Base-by-base conservation (phyloP, 2,797 vertebrate genomes). In the Apogon talboti region DNA sequence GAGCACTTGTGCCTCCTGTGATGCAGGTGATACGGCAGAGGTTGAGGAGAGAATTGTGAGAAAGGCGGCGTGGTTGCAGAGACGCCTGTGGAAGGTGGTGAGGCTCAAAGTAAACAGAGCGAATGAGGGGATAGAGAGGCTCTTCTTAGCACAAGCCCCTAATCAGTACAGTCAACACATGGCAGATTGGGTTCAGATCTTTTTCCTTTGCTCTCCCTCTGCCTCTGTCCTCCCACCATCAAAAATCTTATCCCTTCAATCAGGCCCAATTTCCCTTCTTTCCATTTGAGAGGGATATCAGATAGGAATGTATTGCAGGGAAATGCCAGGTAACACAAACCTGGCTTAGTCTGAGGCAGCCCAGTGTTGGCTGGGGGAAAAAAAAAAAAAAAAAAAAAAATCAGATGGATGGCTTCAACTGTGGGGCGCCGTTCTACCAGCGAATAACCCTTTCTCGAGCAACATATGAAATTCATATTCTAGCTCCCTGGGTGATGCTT, bases 121-220 rank as follows among this genome's bases (percentile, higher is more conserved):
- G 82, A 89, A 83, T 86, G 87, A 91, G 66, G 86, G 90, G 89
- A 89, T 87, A 70, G 83, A 90, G 79, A 78, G 87, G 79, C 81
- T 92, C 82, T 79, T 86, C 87, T 83, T 78, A 67, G 79, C 83
- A 71, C 86, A 87, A 91, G 82, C 86, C 84, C 74, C 86, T 89
- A 86, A 92, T 92, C 89, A 89, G 87, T 82, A 89, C 86, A 83
- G 91, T 91, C 91, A 91, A 92, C 92, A 92, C 84, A 63, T 68
- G 67, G 76, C 71, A 92, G 89, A 92, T 92, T 92, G 91, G 87
- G 86, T 91, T 91, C 90, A 89, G 79, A 81, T 87, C 83, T 78
- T 64, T 75, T 76, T 64, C 60, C 71, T 51, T 44, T 14, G 38
- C 67, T 78, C 68, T 58, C 28, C 5, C 71, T 56, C 72, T 49